These are phyloP conservation scores for Chrysaora quinquecirrha DNA, from an alignment of 30 jellyfish, hydroid and myxozoan species.

Conservation along the genomic window DNA sequence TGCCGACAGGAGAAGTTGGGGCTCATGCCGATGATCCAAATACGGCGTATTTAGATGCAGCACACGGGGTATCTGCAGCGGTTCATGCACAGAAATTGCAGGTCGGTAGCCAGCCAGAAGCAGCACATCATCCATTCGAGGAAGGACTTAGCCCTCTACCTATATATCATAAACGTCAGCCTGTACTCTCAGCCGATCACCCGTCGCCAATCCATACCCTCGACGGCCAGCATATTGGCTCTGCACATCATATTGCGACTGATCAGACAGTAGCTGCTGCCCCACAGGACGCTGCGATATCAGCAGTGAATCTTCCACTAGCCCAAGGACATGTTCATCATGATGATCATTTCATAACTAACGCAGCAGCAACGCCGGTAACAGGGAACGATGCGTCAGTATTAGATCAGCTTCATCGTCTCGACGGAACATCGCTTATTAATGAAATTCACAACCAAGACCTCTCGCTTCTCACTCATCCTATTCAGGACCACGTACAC, in stretches of 20 bases:
- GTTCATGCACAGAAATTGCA: slow-evolving; percentile 58
- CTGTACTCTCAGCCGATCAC: not conserved
- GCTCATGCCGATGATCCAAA: slow-evolving; percentile 32
- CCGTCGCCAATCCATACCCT: slow-evolving; percentile 8
- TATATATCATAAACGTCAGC: slow-evolving; percentile 19
- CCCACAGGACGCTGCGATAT: not conserved
- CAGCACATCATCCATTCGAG: slow-evolving; percentile 44
- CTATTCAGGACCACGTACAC: not conserved
- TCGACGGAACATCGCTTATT: not conserved
- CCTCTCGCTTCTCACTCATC: not conserved
- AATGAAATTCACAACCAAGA: not conserved
- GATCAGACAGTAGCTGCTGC: not conserved
- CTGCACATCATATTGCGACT: not conserved
- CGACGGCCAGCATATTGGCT: not conserved
- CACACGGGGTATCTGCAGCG: slow-evolving; percentile 53
- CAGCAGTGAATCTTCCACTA: not conserved
- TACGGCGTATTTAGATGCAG: slow-evolving; percentile 54
- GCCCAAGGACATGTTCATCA: not conserved
- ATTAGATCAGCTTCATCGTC: not conserved
- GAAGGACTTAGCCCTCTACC: slow-evolving; percentile 59
- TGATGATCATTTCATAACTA: not conserved
- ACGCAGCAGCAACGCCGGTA: not conserved
- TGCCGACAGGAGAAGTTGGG: slow-evolving; percentile 47
- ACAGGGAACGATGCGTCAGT: not conserved
- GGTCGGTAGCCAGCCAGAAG: slow-evolving; percentile 41